Conservation (phyloP, 2,113 vertebrate genomes). For the Haemorhous mexicanus region DNA sequence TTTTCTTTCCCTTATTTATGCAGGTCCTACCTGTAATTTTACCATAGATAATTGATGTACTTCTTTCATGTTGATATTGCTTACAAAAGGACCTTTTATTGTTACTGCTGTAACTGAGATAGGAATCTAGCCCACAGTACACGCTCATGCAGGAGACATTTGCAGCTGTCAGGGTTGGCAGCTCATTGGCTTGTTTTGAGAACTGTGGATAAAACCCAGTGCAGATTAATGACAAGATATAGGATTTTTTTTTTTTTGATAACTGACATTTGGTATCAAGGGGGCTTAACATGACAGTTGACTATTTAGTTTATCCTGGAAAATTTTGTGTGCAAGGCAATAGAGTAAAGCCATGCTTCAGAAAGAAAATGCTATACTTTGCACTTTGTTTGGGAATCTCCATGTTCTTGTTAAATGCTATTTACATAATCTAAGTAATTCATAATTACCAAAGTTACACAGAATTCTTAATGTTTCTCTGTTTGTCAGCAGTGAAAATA, state of each 20-base stretch:
- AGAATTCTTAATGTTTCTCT: background rate
- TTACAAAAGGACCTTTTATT: background rate
- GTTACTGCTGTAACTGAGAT: background rate
- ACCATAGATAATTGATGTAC: background rate
- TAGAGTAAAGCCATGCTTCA: background rate
- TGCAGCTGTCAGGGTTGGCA: slow-evolving; percentile 31
- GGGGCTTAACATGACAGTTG: background rate
- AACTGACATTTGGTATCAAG: background rate
- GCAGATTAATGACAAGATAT: slow-evolving; percentile 34
- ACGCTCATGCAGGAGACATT: background rate
- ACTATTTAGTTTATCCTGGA: background rate
- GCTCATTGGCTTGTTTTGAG: slow-evolving; percentile 12
- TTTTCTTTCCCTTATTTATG: background rate
- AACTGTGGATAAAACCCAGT: background rate
- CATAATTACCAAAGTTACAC: background rate
- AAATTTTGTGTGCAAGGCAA: background rate
- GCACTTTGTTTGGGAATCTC: background rate
- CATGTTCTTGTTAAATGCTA: background rate
- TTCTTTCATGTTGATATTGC: background rate
- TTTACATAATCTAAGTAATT: background rate
- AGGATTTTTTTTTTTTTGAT: background rate
- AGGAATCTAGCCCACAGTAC: slow-evolving; percentile 24
- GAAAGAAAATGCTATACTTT: background rate
- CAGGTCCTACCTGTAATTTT: background rate
- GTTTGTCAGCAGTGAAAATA: background rate